Evolutionary conservation across 53 echinoderm and acorn worm genomes (phyloP).

Genomic region (Echinometra lucunter): DNA sequence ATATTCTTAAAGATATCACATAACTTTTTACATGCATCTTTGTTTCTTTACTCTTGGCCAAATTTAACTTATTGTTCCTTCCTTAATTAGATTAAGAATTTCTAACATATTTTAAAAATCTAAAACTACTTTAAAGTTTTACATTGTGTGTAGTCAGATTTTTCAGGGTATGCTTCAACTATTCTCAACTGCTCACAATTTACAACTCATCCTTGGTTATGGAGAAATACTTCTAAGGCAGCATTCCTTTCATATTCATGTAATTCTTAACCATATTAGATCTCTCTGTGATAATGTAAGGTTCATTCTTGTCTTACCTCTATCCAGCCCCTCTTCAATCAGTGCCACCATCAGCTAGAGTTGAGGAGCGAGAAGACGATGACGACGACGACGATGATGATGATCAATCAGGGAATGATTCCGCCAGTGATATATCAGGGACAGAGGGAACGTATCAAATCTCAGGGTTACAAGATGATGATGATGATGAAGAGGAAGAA

Average conservation of each 20-base stretch:
- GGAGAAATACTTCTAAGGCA: not conserved
- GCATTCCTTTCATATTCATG: not conserved
- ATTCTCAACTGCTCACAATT: too few species aligned
- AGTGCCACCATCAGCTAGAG: not conserved
- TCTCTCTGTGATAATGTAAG: not conserved
- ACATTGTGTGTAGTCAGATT: not conserved
- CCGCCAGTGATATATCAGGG: conserved; percentile 76
- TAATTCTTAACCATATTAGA: not conserved
- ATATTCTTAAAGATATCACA: too few species aligned
- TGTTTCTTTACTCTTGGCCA: too few species aligned
- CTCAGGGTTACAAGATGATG: conserved; percentile 69
- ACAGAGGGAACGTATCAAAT: conserved; percentile 79
- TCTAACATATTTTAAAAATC: too few species aligned
- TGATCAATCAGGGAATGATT: conserved; percentile 64
- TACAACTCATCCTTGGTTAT: not conserved
- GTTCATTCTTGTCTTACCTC: not conserved
- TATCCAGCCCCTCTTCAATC: conserved; percentile 56
- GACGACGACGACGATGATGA: conserved; percentile 65
- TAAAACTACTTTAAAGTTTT: too few species aligned
- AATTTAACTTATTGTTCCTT: too few species aligned
- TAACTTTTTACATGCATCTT: too few species aligned
- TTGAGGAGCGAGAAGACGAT: conserved; percentile 22
- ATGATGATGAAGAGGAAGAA: conserved; percentile 60
- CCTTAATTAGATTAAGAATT: too few species aligned
- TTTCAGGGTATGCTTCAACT: not conserved